Base-by-base conservation (phyloP, 2,113 vertebrate species). In the Talpa occidentalis region DNA sequence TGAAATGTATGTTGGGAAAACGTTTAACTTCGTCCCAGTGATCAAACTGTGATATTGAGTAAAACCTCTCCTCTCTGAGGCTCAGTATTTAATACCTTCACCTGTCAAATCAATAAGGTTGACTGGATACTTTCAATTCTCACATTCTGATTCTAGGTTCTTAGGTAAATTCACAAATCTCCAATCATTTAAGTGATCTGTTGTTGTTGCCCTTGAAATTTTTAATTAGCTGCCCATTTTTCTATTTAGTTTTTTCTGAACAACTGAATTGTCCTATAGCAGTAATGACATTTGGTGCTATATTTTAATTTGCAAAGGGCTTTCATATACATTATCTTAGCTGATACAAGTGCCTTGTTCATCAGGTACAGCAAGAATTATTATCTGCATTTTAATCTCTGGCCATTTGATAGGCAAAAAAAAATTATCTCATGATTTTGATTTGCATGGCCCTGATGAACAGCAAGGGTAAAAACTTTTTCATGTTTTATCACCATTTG, bases 361-460 rank as follows among this genome's bases (percentile, higher is more conserved):
- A 96, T 52, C 80, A 92, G 49, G 54, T 42, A 67, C 14, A 42
- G n/a, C 52, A 94, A 60, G 64, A 84, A 92, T 76, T 83, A 84
- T 66, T 87, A 93, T 74, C 84, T 77, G 21, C 37, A 88, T 92
- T 97, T 95, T 88, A 96, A 94, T 96, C 82, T 95, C 82, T 95
- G 37, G 6, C 56, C 52, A 94, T 87, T 88, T 94, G 78, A 72
- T 40, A 94, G n/a, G 44, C 47, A 88, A 94, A 95, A 94, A 95
- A 77, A 54, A 30, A 84, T 37, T 62, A 76, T 32, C 69, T 89
- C 72, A 64, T 86, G 88, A 88, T 82, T 95, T 77, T 85, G 60
- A 94, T 96, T 89, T 95, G 79, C 69, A 86, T 93, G 32, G 10
- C 60, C 49, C 54, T 62, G 37, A 92, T 76, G 88, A 91, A 83